Conservation (phyloP, 2,113 vertebrate species). For the Macaca nemestrina region DNA sequence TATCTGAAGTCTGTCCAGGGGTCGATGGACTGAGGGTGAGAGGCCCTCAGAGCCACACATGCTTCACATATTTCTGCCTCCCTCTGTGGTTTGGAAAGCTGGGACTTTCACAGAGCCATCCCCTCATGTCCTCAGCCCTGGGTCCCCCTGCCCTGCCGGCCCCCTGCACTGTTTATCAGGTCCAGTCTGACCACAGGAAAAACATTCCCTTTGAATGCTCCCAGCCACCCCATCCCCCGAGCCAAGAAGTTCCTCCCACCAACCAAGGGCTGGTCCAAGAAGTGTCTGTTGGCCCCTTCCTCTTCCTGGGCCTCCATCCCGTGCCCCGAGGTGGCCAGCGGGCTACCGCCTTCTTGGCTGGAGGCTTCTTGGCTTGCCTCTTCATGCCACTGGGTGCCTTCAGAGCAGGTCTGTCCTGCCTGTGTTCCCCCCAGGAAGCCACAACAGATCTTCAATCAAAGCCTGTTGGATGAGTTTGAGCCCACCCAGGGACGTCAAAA, state of each 20-base stretch:
- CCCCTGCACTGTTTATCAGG: not conserved
- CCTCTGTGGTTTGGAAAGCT: not conserved
- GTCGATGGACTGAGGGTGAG: not conserved
- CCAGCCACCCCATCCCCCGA: too few relatives aligned
- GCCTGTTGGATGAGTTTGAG: not conserved
- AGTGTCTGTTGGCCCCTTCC: not conserved
- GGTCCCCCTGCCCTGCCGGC: not conserved
- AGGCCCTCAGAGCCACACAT: conserved; percentile 36
- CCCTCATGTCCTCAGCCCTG: not conserved
- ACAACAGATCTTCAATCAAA: not conserved
- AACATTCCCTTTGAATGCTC: not conserved
- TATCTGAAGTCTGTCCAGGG: conserved; percentile 64
- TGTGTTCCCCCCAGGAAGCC: not conserved
- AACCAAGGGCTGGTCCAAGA: not conserved
- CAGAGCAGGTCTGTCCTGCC: not conserved
- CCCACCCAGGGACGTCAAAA: not conserved
- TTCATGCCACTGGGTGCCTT: not conserved
- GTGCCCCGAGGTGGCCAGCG: too few relatives aligned
- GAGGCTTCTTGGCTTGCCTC: not conserved
- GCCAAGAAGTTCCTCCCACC: not conserved
- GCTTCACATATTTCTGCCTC: conserved; percentile 26
- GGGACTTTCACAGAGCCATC: not conserved
- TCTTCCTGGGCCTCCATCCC: not conserved
- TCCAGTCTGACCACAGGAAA: not conserved
- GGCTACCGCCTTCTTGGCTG: too few relatives aligned